Percentiles rank a stretch among this genome's conserved stretches.
Evolutionary conservation across 2,113 vertebrate species (phyloP).

Genomic region (Grammomys dolichurus): DNA sequence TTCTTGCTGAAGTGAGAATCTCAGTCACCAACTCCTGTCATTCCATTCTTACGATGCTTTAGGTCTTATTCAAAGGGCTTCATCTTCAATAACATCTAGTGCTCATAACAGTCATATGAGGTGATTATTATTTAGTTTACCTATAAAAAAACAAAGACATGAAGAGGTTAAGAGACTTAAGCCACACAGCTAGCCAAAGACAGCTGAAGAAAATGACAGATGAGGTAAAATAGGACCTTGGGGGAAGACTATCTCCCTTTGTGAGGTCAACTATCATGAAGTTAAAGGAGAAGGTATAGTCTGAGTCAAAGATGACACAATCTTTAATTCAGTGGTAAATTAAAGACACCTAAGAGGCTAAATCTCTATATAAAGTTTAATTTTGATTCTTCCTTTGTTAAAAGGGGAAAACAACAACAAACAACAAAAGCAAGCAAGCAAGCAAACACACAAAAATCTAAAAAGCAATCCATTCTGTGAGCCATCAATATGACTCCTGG

Average conservation of each 20-base stretch:
- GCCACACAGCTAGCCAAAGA: neutral
- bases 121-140: neutral
- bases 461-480: neutral
- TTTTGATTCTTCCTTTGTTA: neutral
- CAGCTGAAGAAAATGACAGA: too few species aligned
- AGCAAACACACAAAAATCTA: neutral
- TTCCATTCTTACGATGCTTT: too few species aligned
- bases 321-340: neutral
- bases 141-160: neutral
- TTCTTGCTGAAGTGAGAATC: neutral
- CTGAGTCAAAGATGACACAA: neutral
- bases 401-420: neutral
- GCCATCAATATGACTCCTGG: neutral
- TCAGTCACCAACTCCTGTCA: neutral
- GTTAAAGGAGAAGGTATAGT: neutral
- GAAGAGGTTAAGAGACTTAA: neutral
- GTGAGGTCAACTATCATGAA: neutral
- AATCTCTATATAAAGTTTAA: neutral
- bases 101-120: neutral
- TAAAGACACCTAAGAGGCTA: neutral
- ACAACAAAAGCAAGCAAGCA: neutral
- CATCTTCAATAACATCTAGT: neutral
- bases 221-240: accelerated
- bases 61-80: neutral
- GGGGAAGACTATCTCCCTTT: neutral